A percentile compares a stretch with the other conserved stretches of the same genome.
Conservation (phyloP, 2,888 invertebrate genomes). For the Eupithecia tripunctaria region DNA sequence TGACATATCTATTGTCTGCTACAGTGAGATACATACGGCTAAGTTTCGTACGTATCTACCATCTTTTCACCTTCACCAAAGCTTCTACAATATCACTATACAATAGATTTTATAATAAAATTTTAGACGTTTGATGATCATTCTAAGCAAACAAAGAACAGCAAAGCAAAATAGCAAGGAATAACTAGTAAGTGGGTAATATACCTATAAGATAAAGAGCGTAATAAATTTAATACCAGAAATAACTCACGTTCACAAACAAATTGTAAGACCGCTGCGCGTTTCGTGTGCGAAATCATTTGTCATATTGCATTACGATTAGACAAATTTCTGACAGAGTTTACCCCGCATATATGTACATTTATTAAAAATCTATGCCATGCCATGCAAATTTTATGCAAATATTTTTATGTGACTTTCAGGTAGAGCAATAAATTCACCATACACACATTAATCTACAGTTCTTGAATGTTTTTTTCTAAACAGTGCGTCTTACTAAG, state of each 20-base stretch:
- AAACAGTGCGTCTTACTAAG: not conserved
- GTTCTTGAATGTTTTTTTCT: not conserved
- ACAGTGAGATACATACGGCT: not conserved
- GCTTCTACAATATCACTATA: conserved; percentile 8
- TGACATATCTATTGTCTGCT: not conserved
- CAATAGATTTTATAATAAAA: not conserved
- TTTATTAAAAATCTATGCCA: not conserved
- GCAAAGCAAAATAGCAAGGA: not conserved
- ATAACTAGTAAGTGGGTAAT: not conserved
- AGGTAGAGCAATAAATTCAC: not conserved
- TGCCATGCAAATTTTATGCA: not conserved
- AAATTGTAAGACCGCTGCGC: conserved; percentile 1
- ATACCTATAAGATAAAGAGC: not conserved
- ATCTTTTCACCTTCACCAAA: conserved; percentile 11
- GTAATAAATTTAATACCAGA: conserved; percentile 28
- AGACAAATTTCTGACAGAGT: not conserved
- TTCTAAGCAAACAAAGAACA: not conserved
- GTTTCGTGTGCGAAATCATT: conserved; percentile 14
- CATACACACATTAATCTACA: not conserved
- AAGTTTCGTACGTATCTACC: not conserved
- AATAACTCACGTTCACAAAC: conserved; percentile 23
- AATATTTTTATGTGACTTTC: not conserved
- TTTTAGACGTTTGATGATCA: not conserved
- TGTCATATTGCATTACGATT: not conserved
- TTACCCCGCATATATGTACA: not conserved